A percentile compares a stretch with the other conserved stretches of the same genome.
Conservation (phyloP, 2,113 vertebrate genomes). For the Macquaria australasica region DNA sequence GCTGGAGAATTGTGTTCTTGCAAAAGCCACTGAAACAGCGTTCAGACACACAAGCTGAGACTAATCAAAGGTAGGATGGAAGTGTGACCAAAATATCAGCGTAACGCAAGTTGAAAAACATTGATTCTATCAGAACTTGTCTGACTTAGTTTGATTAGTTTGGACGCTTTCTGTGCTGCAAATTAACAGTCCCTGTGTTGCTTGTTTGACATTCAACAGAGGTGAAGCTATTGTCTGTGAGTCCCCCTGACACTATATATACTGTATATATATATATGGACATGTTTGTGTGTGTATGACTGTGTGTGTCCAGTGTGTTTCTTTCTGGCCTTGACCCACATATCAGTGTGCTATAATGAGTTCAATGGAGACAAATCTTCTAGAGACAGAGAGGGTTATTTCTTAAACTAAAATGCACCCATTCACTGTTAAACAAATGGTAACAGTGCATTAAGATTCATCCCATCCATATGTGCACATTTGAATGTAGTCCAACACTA, state of each 20-base stretch:
- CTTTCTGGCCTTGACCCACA: constrained; percentile 9
- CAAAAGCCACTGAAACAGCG: background rate
- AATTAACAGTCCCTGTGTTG: constrained; percentile 2
- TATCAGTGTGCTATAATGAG: background rate
- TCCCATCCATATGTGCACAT: background rate
- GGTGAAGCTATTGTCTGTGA: background rate
- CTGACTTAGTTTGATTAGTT: background rate
- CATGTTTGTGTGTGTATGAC: background rate
- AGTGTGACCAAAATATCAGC: background rate
- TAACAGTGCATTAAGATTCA: background rate
- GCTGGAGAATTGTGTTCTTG: background rate
- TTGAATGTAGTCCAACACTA: background rate
- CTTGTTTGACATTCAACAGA: background rate
- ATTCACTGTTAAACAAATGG: background rate
- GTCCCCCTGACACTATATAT: background rate
- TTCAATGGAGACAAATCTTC: background rate
- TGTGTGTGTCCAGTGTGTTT: background rate
- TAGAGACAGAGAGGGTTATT: background rate
- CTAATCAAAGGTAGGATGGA: background rate
- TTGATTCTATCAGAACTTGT: background rate
- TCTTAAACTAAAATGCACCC: background rate
- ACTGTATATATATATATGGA: background rate
- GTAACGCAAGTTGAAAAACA: background rate
- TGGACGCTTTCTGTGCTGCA: background rate
- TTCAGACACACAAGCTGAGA: background rate